A percentile compares a stretch with the other conserved stretches of the same genome.
phyloP scores from a whole-genome alignment of 1,140 invertebrate genomes.

The Drosophila yakuba region DNA sequence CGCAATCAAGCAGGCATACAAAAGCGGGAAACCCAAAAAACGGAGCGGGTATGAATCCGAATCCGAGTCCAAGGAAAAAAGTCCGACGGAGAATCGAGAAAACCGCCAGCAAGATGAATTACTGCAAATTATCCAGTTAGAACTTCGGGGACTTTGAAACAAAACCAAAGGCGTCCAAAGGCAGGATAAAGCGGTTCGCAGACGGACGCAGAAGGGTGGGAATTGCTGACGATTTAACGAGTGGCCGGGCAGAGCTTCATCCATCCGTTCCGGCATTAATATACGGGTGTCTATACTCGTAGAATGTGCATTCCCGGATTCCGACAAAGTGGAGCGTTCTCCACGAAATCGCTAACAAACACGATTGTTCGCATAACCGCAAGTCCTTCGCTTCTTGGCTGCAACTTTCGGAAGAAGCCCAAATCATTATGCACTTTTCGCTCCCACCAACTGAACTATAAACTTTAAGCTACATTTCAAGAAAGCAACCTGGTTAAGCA shows the following conservation, averaged over 20 bases:
- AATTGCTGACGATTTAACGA: conserved; percentile 51
- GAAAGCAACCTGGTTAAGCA: too few species aligned
- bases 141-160: conserved; percentile 58
- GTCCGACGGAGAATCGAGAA: conserved; percentile 24
- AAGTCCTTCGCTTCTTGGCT: background rate
- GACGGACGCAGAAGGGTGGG: conserved; percentile 10
- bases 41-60: background rate
- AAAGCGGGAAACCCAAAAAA: conserved; percentile 31
- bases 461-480: background rate
- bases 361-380: conserved; percentile 19
- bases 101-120: conserved; percentile 75
- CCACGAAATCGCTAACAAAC: conserved; percentile 28
- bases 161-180: conserved; percentile 42
- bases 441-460: background rate
- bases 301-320: conserved; percentile 29
- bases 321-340: conserved; percentile 28
- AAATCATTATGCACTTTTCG: background rate
- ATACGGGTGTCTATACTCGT: conserved; percentile 6
- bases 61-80: conserved; percentile 23
- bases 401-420: background rate
- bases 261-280: conserved; percentile 24
- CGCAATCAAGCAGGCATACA: conserved; percentile 69
- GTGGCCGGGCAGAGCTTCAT: conserved; percentile 33
- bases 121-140: conserved; percentile 80
- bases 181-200: conserved; percentile 34